Percentiles rank a stretch among this genome's conserved stretches.
Conservation (phyloP, 2,113 vertebrate species). For the Phylloscopus trochiloides region DNA sequence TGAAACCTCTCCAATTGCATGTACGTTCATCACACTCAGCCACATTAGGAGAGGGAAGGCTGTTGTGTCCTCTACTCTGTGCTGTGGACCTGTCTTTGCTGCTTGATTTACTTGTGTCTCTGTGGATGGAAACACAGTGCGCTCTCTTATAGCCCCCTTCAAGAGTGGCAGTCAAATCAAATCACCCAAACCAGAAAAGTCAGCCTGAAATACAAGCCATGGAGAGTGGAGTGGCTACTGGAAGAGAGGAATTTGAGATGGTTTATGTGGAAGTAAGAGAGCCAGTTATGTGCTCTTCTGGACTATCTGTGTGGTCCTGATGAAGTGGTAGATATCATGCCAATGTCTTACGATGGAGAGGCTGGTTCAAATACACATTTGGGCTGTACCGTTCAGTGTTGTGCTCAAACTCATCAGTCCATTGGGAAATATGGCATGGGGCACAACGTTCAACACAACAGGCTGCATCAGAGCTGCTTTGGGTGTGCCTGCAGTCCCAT, state of each 20-base stretch:
- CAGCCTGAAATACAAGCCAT: not conserved
- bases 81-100: not conserved
- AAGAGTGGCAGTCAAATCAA: not conserved
- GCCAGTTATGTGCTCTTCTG: not conserved
- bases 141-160: not conserved
- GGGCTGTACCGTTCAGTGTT: not conserved
- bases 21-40: rapidly evolving
- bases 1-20: not conserved
- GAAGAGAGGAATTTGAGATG: not conserved
- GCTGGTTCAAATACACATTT: not conserved
- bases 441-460: not conserved
- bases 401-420: not conserved
- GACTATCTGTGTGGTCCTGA: rapidly evolving
- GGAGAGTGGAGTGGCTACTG: not conserved
- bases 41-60: rapidly evolving
- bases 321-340: rapidly evolving
- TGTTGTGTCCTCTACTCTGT: not conserved
- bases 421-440: not conserved
- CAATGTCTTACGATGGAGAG: rapidly evolving
- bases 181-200: not conserved
- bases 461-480: not conserved
- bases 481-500: not conserved
- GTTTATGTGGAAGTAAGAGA: not conserved
- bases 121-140: not conserved
- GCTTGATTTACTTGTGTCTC: not conserved